Base-by-base conservation (phyloP, 2,888 invertebrate genomes). In the Drosophila buzzatii region DNA sequence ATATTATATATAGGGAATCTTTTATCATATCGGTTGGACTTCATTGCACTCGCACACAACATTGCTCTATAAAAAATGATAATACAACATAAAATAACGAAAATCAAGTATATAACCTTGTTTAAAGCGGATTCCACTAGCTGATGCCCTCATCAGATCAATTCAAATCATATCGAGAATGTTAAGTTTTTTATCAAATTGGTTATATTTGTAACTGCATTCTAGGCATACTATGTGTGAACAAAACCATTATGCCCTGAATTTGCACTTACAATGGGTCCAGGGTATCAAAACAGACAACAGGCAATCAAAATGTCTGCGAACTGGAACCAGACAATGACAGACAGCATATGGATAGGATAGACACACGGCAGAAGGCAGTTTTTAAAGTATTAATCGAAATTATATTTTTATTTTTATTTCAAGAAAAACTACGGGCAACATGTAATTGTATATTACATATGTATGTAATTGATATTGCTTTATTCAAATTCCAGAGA, bases 251-350 rank as follows among this genome's bases (percentile, higher is more conserved):
- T 12, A 49, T 33, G 33, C 49, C 18, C 18, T 7, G 2, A 10
- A 9, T 49, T 33, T 7, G 1, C 1, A 18, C 18, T 33, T 18
- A 5, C 31, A 49, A 33, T 33, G 31, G 5, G 7, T 31, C 10
- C 12, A 18, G 31, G 49, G 49, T 49, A 49, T 49, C 37, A 9
- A 35, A 68, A 76, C 67, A 77, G 59, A 71, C 76, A 81, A 76
- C 82, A 71, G 82, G 82, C 82, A 81, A 81, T 81, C 84, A 83
- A 83, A 82, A 82, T 84, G 82, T 84, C 82, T 79, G 75, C 75
- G 72, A 70, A 64, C 69, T 60, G 67, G 64, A 73, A 68, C 61
- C 79, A 71, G 61, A 60, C 75, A 79, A 76, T 81, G 79, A 86
- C 80, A 84, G 82, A 65, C 82, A 79, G 66, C 84, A 81, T 79